Evolutionary conservation across 2,797 vertebrate genomes (phyloP), one percentile per base, ranked within the genome.

Genomic region (Esox lucius): DNA sequence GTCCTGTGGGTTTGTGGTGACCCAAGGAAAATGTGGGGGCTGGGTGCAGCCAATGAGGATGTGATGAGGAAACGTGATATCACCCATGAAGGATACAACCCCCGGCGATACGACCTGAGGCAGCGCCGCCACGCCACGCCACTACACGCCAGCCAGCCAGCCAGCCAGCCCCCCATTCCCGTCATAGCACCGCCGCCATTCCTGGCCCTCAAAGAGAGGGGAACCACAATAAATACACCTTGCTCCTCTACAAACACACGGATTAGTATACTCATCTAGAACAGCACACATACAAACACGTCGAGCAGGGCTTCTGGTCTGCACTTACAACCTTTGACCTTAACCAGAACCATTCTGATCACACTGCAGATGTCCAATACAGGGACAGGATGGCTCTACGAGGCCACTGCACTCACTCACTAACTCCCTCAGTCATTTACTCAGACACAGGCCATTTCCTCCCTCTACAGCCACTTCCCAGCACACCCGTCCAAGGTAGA

Each of bases 151-250:
- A 11, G 24, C 11, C n/a, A n/a, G 24, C 59, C 22, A 22, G 35
- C 66, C 64, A 68, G 33, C 2, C 66, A 22, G 33, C 28, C 8
- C 76, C 66, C 81, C 66, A 80, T 87, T 88, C 88, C 84, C 86
- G 76, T 77, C 87, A 89, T 78, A 82, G 77, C 78, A 74, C 70
- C 12, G 5, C 5, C 62, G 79, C 84, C 90, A 91, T 90, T 90
- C 88, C 85, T 87, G 87, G 86, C 82, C 80, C 2, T 68, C 75
- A 76, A 79, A 66, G 82, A 89, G 84, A 86, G 78, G 77, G 73
- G 80, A 84, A 84, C 59, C 17, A 75, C 74, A 83, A 82, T 78
- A 9, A 66, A 66, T 66, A 33, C 9, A n/a, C 9, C 19, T 4
- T 22, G 28, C n/a, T 31, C 70, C 19, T 24, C 68, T 46, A 42